Percentiles rank a stretch among this genome's conserved stretches.
These are phyloP conservation scores for Trididemnum clinides DNA, from an alignment of 23 tunicate species.

Conservation along the genomic window DNA sequence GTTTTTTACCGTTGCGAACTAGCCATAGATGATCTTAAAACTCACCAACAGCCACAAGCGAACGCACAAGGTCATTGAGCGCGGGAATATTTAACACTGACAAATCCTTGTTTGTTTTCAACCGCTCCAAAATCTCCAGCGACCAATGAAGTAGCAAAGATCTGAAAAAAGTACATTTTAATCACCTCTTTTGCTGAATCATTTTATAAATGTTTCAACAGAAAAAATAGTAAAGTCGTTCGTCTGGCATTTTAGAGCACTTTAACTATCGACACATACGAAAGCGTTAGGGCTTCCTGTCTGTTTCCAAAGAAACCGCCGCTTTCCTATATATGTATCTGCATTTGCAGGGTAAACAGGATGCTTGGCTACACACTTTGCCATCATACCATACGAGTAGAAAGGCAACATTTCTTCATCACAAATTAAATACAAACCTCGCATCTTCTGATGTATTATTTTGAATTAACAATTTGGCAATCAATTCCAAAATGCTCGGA, in stretches of 20 bases:
- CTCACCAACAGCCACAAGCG: constrained; percentile 62
- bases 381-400: too few species aligned
- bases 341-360: too few species aligned
- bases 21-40: not conserved
- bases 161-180: constrained; percentile 43
- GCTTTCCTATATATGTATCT: too few species aligned
- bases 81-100: constrained; percentile 28
- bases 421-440: constrained; percentile 42
- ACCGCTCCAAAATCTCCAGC: constrained; percentile 53
- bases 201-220: too few species aligned
- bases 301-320: too few species aligned
- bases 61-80: constrained; percentile 47
- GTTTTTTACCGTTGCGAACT: not conserved
- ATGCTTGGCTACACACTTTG: too few species aligned
- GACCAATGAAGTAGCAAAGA: constrained; percentile 79
- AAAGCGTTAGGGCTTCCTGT: too few species aligned
- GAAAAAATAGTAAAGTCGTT: too few species aligned
- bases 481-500: constrained; percentile 61
- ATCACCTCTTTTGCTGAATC: too few species aligned
- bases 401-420: too few species aligned
- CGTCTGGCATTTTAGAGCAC: too few species aligned
- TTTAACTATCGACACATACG: too few species aligned
- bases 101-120: constrained; percentile 53
- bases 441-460: constrained; percentile 45
- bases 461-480: constrained; percentile 43